Conservation (phyloP, 1,140 invertebrate genomes). For the Microplitis mediator region DNA sequence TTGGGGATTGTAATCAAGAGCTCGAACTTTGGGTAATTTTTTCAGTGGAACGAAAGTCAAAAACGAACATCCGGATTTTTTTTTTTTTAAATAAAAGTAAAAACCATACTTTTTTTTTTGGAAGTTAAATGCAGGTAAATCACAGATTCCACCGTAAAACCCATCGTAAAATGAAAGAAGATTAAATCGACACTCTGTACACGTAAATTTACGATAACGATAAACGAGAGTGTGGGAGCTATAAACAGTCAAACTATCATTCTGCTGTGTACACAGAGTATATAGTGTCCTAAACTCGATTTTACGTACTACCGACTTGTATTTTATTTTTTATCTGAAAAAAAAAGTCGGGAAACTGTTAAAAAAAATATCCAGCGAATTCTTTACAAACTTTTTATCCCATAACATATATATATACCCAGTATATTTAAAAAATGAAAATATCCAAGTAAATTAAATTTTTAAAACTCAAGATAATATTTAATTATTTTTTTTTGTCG, state of each 20-base stretch:
- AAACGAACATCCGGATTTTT: too few species aligned
- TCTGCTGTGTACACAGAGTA: slow-evolving; percentile 38
- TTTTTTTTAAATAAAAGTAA: too few species aligned
- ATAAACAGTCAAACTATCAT: slow-evolving; percentile 49
- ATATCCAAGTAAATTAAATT: background rate
- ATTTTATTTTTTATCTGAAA: background rate
- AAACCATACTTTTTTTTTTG: slow-evolving; percentile 9
- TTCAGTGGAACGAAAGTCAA: too few species aligned
- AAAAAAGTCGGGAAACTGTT: background rate
- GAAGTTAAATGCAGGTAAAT: slow-evolving; percentile 30
- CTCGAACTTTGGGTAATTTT: too few species aligned
- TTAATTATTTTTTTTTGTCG: background rate
- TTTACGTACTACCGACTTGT: background rate
- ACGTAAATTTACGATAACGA: slow-evolving; percentile 53
- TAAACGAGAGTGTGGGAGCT: slow-evolving; percentile 53
- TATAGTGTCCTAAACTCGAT: slow-evolving; percentile 12
- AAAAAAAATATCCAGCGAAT: background rate
- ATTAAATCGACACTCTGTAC: slow-evolving; percentile 45
- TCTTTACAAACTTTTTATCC: too few species aligned
- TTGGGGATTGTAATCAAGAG: too few species aligned
- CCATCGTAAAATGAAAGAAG: slow-evolving; percentile 50
- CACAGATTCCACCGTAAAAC: slow-evolving; percentile 45
- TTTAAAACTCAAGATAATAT: background rate
- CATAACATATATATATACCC: too few species aligned
- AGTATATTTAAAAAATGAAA: too few species aligned